Evolutionary conservation across 2,113 vertebrate genomes (phyloP), one percentile per base, ranked within the genome.

Genomic region (Psephotus haematonotus): DNA sequence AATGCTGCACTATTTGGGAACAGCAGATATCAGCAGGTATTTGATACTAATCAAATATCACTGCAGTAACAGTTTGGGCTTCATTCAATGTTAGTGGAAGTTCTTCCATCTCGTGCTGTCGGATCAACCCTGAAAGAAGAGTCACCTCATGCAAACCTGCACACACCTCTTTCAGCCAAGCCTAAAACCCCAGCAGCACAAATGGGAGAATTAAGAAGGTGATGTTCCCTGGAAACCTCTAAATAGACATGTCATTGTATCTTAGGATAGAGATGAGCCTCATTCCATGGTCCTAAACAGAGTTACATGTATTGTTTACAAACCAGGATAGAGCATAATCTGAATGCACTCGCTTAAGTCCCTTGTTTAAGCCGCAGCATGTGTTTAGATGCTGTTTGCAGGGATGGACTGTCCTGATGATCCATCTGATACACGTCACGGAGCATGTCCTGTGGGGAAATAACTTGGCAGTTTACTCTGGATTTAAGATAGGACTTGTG

Each of bases 391-490:
- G 71, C 64, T 70, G 64, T 27, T 94, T 67, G 57, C 90, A 83
- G 50, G 80, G 88, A 82, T 63, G 65, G 50, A 55, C 86, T 70
- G 46, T 81, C 41, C 76, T 68, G 83, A 90, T 86, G 86, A 88
- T 81, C 79, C 91, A 83, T 88, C 79, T 93, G 90, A 93, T 59
- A 57, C 0, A 88, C 17, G 8, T 93, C 96, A 94, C 0, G 0
- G 69, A 94, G 72, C 13, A 5, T 8, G 39, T 92, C 94, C 88
- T 55, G 1, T 16, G 6, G 95, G 88, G 72, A 86, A 91, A 86
- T 12, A 43, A 84, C 64, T 91, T 95, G 95, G 94, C 88, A 82
- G 25, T 41, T 84, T 28, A 17, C 43, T 55, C 69, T 84, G 95
- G 64, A n/a, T 93, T 93, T 88, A 10, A 77, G 86, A 39, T 2